Conservation (phyloP, 1,140 invertebrate species). For the Sycobia sp. region DNA sequence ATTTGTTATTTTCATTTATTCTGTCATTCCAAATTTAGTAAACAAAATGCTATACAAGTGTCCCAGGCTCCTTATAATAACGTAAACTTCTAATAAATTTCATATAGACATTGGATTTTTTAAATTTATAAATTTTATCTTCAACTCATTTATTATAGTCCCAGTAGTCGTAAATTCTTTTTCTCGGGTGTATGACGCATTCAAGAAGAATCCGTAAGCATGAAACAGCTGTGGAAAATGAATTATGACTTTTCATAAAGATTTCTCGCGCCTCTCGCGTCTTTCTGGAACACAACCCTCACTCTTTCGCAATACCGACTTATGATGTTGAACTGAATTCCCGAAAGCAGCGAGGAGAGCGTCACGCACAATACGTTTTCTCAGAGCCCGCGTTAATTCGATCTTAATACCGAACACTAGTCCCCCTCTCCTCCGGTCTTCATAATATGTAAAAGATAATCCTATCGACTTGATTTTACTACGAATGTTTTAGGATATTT, state of each 20-base stretch:
- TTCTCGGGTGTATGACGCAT: not conserved
- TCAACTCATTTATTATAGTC: slow-evolving; percentile 23
- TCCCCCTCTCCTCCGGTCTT: not conserved
- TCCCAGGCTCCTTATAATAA: too few relatives aligned
- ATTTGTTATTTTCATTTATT: too few relatives aligned
- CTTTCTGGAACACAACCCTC: slow-evolving; percentile 5
- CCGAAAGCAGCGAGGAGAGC: not conserved
- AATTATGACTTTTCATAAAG: slow-evolving; percentile 35
- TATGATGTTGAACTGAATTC: slow-evolving; percentile 1
- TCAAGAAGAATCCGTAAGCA: slow-evolving; percentile 20
- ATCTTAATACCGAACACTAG: slow-evolving; percentile 16
- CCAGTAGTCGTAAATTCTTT: slow-evolving; percentile 22
- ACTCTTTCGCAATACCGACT: not conserved
- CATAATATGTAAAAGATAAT: not conserved
- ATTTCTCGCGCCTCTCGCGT: slow-evolving; percentile 15
- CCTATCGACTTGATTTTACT: slow-evolving; percentile 24
- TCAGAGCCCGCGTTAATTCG: slow-evolving; percentile 24
- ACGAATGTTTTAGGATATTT: slow-evolving; percentile 16
- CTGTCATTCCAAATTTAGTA: too few relatives aligned
- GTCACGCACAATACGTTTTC: slow-evolving; percentile 19
- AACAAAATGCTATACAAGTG: too few relatives aligned
- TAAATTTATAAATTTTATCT: slow-evolving; percentile 15
- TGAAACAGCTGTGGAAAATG: slow-evolving; percentile 32
- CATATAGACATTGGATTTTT: too few relatives aligned
- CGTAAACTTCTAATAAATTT: too few relatives aligned